A percentile compares a stretch with the other conserved stretches of the same genome.
Conservation (phyloP, 1,140 invertebrate genomes). For the Cryptotermes secundus region DNA sequence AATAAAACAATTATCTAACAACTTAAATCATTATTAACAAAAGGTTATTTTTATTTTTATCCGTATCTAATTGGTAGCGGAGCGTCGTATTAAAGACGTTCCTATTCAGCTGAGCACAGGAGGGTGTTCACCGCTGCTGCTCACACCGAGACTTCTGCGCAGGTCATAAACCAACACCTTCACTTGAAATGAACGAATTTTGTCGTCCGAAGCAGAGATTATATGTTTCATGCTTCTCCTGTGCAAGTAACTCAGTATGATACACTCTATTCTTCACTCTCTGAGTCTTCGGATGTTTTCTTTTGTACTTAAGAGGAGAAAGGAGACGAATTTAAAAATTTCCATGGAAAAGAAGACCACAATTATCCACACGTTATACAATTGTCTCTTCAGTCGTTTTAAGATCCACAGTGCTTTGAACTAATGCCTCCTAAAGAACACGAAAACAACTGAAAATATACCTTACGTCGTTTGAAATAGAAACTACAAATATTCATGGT, state of each 20-base stretch:
- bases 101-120: too few relatives aligned
- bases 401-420: background rate
- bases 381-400: background rate
- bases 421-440: background rate
- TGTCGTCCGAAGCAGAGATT: background rate
- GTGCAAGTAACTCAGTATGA: background rate
- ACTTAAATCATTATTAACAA: too few relatives aligned
- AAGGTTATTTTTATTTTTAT: too few relatives aligned
- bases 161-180: too few relatives aligned
- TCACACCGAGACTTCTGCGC: too few relatives aligned
- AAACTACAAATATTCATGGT: background rate
- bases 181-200: background rate
- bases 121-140: too few relatives aligned
- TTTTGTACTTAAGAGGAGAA: background rate
- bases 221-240: background rate
- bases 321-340: background rate
- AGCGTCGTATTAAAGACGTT: too few relatives aligned
- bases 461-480: background rate
- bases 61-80: too few relatives aligned
- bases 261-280: background rate
- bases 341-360: background rate
- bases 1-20: too few relatives aligned
- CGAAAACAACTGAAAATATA: background rate
- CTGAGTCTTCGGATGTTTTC: background rate
- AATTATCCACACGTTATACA: background rate